phyloP scores from a whole-genome alignment of 2,797 vertebrate species.

The Tokudaia tokunoshimensis region DNA sequence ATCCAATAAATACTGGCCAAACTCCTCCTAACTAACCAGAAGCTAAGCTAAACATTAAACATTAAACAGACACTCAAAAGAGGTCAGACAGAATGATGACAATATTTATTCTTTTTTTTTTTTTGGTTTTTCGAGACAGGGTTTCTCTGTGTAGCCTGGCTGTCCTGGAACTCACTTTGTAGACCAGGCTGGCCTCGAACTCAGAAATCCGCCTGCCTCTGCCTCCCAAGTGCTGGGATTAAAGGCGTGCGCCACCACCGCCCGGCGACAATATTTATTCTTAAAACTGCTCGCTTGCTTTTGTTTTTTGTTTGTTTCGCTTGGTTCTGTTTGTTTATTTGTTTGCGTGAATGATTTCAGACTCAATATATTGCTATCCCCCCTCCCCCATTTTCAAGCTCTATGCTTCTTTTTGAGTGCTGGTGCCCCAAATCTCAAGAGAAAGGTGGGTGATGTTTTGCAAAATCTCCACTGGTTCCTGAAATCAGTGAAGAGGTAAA shows the following conservation, averaged over 20 bases:
- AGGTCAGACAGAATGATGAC: neutral
- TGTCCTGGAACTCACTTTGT: no score
- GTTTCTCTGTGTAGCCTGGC: no score
- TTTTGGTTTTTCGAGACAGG: no score
- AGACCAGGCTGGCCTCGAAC: no score
- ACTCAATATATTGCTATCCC: neutral
- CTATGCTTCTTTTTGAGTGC: neutral
- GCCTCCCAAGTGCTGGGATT: no score
- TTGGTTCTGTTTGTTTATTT: neutral
- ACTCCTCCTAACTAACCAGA: neutral
- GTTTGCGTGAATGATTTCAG: neutral
- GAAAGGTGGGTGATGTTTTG: neutral
- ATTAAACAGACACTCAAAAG: constrained; percentile 58
- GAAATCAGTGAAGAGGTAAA: neutral
- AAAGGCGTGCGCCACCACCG: no score
- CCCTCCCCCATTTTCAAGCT: constrained; percentile 3
- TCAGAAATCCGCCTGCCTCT: no score
- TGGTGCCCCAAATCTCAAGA: neutral
- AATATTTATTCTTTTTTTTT: neutral
- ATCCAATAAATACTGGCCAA: neutral
- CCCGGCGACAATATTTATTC: neutral
- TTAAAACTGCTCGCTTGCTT: neutral
- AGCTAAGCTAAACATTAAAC: constrained; percentile 1
- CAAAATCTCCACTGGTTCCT: constrained; percentile 38
- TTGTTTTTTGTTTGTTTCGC: neutral